These are phyloP conservation scores for silkworm (Bombyx mori) DNA, from an alignment of 1,140 invertebrate genomes.

Conservation along the genomic window ASM3026992v2 NC_085107.1:13188001-13188500, in stretches of 20 bases:
- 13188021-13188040: slow-evolving; percentile 17
- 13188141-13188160: slow-evolving; percentile 5
- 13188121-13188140: slow-evolving; percentile 2
- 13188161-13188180: slow-evolving; percentile 1
- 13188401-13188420: neutral
- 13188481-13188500: no score
- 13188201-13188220: slow-evolving; percentile 8
- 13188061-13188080: slow-evolving; percentile 7
- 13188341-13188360: neutral
- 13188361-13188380: neutral
- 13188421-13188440: neutral
- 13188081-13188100: slow-evolving; percentile 7
- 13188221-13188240: slow-evolving; percentile 8
- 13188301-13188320: slow-evolving; percentile 1
- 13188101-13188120: slow-evolving; percentile 11
- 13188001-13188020: slow-evolving; percentile 15
- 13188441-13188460: neutral
- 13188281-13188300: neutral
- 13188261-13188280: slow-evolving; percentile 7
- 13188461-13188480: no score
- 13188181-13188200: slow-evolving; percentile 11
- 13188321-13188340: slow-evolving; percentile 1
- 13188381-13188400: neutral
- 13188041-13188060: neutral
- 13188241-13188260: neutral